A percentile compares a stretch with the other conserved stretches of the same genome.
phyloP scores from a whole-genome alignment of 2,888 invertebrate genomes.

The Tanypteryx hageni region DNA sequence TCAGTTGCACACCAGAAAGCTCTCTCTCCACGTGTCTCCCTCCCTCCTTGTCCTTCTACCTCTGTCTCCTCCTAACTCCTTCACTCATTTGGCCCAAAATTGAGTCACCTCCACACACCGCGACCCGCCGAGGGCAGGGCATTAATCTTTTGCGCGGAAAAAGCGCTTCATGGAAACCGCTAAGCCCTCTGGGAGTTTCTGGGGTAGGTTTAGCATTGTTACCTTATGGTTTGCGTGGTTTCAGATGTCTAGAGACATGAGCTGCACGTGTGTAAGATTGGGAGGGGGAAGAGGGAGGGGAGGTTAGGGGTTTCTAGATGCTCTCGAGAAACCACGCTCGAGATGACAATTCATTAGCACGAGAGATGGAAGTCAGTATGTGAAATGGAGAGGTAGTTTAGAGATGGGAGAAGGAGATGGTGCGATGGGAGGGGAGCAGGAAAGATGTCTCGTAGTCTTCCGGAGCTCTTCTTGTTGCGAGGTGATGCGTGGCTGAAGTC shows the following conservation, averaged over 20 bases:
- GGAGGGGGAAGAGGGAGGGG: not conserved
- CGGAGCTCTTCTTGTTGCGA: too few relatives aligned
- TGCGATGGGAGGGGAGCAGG: not conserved
- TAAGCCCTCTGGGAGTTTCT: not conserved
- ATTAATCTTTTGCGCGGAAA: too few relatives aligned
- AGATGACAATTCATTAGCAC: constrained; percentile 40
- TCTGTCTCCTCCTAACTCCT: too few relatives aligned
- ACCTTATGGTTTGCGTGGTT: not conserved
- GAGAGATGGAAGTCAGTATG: not conserved
- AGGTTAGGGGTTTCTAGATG: not conserved
- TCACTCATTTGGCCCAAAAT: too few relatives aligned
- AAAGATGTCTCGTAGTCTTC: not conserved
- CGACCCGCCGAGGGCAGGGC: too few relatives aligned
- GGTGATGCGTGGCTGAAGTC: too few relatives aligned
- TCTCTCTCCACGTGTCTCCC: too few relatives aligned
- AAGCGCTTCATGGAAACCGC: too few relatives aligned
- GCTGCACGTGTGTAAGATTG: not conserved
- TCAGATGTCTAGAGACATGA: not conserved
- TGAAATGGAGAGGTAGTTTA: not conserved
- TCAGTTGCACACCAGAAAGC: too few relatives aligned
- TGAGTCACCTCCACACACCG: too few relatives aligned
- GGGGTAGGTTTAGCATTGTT: not conserved
- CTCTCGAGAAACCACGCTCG: not conserved
- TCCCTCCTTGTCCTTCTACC: too few relatives aligned
- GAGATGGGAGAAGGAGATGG: not conserved